Evolutionary conservation across 2,797 vertebrate genomes (phyloP).

Genomic region (Heteromormyrus szaboi): DNA sequence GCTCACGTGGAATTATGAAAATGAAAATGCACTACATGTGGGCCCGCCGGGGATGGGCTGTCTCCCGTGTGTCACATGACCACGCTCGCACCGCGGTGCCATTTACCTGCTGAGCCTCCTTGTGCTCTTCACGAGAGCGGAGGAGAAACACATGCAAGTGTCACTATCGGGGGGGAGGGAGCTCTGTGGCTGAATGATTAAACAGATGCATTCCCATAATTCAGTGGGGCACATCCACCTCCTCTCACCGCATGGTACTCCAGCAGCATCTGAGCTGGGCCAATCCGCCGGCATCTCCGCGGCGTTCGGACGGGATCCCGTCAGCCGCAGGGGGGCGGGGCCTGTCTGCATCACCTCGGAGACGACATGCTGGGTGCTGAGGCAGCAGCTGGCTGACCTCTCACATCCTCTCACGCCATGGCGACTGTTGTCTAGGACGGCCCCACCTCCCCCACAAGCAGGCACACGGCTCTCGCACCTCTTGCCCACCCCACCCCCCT

Average conservation of each 20-base stretch:
- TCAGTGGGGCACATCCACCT: not conserved
- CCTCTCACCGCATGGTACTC: not conserved
- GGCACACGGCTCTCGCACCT: not conserved
- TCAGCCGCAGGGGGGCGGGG: not conserved
- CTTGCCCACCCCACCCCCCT: not conserved
- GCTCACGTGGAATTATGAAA: not conserved
- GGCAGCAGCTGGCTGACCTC: not conserved
- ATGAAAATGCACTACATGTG: not conserved
- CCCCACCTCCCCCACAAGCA: not conserved
- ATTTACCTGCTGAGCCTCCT: not conserved
- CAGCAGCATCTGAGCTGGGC: not conserved
- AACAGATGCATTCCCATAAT: constrained; percentile 12
- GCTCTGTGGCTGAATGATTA: constrained; percentile 26
- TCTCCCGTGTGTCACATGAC: not conserved
- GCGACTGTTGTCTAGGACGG: not conserved
- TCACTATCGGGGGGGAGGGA: not conserved
- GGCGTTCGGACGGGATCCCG: not conserved
- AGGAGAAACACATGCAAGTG: not conserved
- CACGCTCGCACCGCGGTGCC: not conserved
- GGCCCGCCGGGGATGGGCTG: not conserved
- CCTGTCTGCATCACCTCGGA: not conserved
- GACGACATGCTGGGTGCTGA: not conserved
- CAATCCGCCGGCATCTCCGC: not conserved
- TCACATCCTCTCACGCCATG: not conserved
- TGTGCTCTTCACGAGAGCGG: not conserved